phyloP scores from a whole-genome alignment of 2,888 invertebrate genomes.

The Dryobotodes eremita region DNA sequence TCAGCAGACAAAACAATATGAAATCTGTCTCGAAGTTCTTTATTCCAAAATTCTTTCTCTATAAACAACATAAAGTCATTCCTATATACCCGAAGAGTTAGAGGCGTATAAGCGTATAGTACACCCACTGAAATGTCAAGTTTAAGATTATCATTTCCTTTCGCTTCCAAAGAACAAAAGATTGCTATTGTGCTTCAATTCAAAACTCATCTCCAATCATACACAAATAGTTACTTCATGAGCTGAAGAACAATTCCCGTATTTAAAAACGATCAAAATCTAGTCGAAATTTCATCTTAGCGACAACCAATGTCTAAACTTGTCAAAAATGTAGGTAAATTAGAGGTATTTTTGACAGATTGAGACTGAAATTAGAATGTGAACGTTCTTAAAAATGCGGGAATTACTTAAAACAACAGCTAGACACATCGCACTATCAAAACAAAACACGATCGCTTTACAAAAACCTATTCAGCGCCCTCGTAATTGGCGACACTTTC shows the following conservation, averaged over 20 bases:
- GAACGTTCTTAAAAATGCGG: background rate
- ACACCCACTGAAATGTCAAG: background rate
- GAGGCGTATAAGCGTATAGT: background rate
- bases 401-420: no score
- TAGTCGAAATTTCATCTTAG: background rate
- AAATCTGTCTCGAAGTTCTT: no score
- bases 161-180: background rate
- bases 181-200: background rate
- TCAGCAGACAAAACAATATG: background rate
- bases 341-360: background rate
- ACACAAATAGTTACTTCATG: no score
- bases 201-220: background rate
- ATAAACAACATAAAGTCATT: background rate
- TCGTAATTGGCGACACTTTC: slow-evolving; percentile 67
- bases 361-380: background rate
- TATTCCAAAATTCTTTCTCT: no score
- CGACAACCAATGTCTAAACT: no score
- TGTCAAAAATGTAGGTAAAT: background rate
- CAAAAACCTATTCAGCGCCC: slow-evolving; percentile 16
- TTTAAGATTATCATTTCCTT: background rate
- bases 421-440: background rate
- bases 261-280: background rate
- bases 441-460: slow-evolving; percentile 12
- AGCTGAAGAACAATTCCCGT: no score
- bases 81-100: background rate